A percentile compares a stretch with the other conserved stretches of the same genome.
phyloP scores from a whole-genome alignment of 2,113 vertebrate species.

The Pteropus alecto region DNA sequence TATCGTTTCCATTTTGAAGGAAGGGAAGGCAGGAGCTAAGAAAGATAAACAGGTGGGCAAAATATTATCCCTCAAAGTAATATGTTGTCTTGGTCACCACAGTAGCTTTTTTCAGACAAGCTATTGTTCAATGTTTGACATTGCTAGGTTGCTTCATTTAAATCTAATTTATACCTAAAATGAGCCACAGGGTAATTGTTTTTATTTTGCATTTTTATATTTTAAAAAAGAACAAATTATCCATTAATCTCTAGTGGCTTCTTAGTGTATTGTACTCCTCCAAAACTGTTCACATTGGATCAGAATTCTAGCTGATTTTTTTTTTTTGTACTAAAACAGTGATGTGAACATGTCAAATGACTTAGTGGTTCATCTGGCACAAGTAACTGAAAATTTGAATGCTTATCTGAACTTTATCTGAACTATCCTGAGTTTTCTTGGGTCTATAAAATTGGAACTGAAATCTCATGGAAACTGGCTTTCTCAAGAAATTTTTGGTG shows the following conservation, averaged over 20 bases:
- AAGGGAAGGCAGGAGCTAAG: background rate
- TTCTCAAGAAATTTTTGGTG: constrained; percentile 61
- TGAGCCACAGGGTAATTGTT: background rate
- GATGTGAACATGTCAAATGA: constrained; percentile 57
- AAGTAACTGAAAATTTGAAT: constrained; percentile 43
- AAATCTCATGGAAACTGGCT: constrained; percentile 77
- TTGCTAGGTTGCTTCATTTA: background rate
- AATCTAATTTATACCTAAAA: background rate
- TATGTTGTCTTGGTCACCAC: background rate
- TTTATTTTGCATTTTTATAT: constrained; percentile 12
- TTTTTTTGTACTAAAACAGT: constrained; percentile 11
- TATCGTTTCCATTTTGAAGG: background rate
- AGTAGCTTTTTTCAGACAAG: background rate
- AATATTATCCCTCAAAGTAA: background rate
- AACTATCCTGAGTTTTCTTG: constrained; percentile 71
- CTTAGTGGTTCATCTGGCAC: constrained; percentile 71
- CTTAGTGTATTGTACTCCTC: background rate
- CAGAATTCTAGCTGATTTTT: constrained; percentile 16
- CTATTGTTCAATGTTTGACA: background rate
- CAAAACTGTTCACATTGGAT: background rate
- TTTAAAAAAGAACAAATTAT: background rate
- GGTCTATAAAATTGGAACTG: constrained; percentile 61
- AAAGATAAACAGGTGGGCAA: background rate
- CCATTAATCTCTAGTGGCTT: background rate
- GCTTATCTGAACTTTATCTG: constrained; percentile 80